phyloP scores from a whole-genome alignment of 2,888 invertebrate species.

The Schizaphis graminum region DNA sequence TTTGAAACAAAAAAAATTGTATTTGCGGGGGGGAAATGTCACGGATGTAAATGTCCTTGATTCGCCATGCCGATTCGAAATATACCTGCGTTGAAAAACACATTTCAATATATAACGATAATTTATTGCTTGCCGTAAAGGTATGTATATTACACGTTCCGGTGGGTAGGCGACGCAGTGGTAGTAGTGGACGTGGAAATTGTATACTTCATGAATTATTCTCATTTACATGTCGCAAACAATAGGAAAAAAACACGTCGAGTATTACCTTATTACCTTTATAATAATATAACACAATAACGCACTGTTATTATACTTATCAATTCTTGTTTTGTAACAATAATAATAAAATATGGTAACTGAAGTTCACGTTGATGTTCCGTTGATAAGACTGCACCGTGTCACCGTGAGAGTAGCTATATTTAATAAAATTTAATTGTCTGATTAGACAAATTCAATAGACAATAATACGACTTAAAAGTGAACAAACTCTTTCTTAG shows the following conservation, averaged over 20 bases:
- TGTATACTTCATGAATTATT: constrained; percentile 39
- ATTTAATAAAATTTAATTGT: neutral
- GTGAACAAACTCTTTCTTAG: neutral
- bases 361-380: neutral
- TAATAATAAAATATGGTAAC: neutral
- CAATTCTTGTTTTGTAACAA: neutral
- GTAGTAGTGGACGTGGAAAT: neutral
- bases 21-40: too few species aligned
- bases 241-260: constrained; percentile 18
- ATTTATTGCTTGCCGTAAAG: constrained; percentile 27
- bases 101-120: neutral
- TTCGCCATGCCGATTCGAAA: too few species aligned
- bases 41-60: too few species aligned
- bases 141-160: neutral
- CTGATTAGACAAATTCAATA: neutral
- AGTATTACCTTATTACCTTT: neutral
- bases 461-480: neutral
- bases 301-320: constrained; percentile 25
- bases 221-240: constrained; percentile 45
- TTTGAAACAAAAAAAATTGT: too few species aligned
- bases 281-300: neutral
- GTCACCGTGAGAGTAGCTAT: neutral
- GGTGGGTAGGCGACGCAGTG: neutral
- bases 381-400: neutral
- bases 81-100: neutral